Evolutionary conservation across 37 sponge, comb jelly and placozoan genomes (phyloP), one percentile per base, ranked within the genome.

Genomic region (Tethya wilhelma): DNA sequence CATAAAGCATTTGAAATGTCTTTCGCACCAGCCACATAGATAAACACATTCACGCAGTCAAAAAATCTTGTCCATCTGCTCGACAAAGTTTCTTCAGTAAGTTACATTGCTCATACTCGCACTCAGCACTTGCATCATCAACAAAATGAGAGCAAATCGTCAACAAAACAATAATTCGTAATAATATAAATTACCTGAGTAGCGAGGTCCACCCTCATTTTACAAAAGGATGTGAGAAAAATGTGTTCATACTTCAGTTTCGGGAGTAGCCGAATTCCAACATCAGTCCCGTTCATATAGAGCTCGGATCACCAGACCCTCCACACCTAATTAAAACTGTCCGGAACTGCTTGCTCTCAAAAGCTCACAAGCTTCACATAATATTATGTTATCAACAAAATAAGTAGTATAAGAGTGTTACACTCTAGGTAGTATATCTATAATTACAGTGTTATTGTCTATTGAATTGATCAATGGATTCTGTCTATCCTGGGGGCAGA

Each of bases 21-120:
- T n/a, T n/a, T n/a, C n/a, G n/a, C n/a, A n/a, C n/a, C n/a, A n/a
- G n/a, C n/a, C n/a, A n/a, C n/a, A n/a, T n/a, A n/a, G n/a, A n/a
- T n/a, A n/a, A n/a, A n/a, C 1, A 82, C 83, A 82, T 88, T 82
- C 1, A 88, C 39, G 33, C 67, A 74, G 78, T 88, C 82, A 88
- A 77, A 39, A 81, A 88, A n/a, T n/a, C 3, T 74, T 59, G 25
- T 78, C 73, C 57, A 74, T 66, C 3, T 19, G 36, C 7, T 39
- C 0, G 2, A 72, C 38, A 74, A 80, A 74, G 11, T n/a, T 73
- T 23, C 60, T 75, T 0, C 83, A 73, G 39, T 71, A 28, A 62
- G 59, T 25, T 37, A 60, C 78, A 56, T 87, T 62, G 11, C 71
- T 69, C 5, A 87, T 81, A 67, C 49, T 42, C 31, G 38, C 9